Evolutionary conservation across 2,888 invertebrate species (phyloP).

Genomic region (Cacoxenus indagator): DNA sequence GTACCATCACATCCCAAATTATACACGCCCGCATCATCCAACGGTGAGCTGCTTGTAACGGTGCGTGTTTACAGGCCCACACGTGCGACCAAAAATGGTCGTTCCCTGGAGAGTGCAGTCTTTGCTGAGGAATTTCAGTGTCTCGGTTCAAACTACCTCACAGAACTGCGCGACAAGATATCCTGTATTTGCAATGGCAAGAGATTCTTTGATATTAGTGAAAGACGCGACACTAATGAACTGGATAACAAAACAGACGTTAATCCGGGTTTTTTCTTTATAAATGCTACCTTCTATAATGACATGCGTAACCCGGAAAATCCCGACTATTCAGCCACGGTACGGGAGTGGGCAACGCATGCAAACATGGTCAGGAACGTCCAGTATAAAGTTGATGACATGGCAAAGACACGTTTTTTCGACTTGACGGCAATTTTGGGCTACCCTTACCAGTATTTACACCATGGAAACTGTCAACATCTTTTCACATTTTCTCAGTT

Average conservation of each 20-base stretch:
- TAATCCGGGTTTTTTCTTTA: constrained; percentile 80
- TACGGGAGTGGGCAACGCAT: constrained; percentile 76
- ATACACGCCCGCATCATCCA: not conserved
- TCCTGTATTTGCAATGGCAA: constrained; percentile 80
- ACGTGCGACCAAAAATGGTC: constrained; percentile 59
- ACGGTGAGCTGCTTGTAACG: constrained; percentile 68
- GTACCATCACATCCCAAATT: not conserved
- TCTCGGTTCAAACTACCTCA: constrained; percentile 78
- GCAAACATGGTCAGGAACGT: constrained; percentile 47
- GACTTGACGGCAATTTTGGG: constrained; percentile 75
- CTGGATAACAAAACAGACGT: constrained; percentile 42
- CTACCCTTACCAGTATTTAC: constrained; percentile 83
- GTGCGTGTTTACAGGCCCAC: constrained; percentile 73
- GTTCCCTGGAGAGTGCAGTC: constrained; percentile 63
- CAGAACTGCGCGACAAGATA: constrained; percentile 82
- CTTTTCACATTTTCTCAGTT: constrained; percentile 85
- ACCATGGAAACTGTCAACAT: constrained; percentile 95
- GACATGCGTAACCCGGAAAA: constrained; percentile 76
- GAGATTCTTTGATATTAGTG: constrained; percentile 75
- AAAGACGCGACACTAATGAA: constrained; percentile 60
- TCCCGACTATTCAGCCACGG: constrained; percentile 77
- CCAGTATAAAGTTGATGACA: constrained; percentile 72
- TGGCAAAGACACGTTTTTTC: constrained; percentile 74
- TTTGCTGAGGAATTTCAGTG: constrained; percentile 75
- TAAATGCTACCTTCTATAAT: constrained; percentile 84